Evolutionary conservation across 2,797 vertebrate genomes (phyloP), one percentile per base, ranked within the genome.

Genomic region (Tragelaphus oryx): DNA sequence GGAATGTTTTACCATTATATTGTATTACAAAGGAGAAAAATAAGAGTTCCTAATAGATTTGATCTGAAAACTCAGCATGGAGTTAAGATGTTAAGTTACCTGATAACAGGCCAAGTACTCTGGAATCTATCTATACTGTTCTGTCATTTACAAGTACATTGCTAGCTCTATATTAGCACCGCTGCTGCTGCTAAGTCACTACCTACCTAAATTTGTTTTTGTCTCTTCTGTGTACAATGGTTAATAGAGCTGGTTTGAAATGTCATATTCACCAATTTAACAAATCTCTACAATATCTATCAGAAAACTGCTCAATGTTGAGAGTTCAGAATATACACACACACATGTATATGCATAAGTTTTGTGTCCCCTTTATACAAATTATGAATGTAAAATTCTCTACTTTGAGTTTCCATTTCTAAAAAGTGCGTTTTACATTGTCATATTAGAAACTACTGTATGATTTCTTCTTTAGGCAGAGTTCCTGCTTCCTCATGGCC

Each of bases 381-480:
- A 76, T 52, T 82, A 87, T 86, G 57, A 84, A 92, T 81, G 54
- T 41, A 78, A 87, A 93, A 62, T 84, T 93, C 46, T 60, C 59
- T 87, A 46, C 8, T 37, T 44, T 60, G 33, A 55, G 16, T 78
- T 92, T 84, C 68, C 90, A 26, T 80, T 79, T 55, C 13, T 37
- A 74, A 71, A 46, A 6, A 83, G 16, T 75, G 28, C 3, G 6
- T 46, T 83, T 74, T 87, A 68, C 50, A 54, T 30, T 59, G 30
- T 37, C 62, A 9, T 50, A 92, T 30, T 55, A 81, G 55, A 81
- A 85, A 79, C 16, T 87, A 50, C 44, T 91, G 26, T 41, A 14
- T 8, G 28, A 55, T 74, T n/a, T 87, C 76, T 54, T 79, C 50
- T 80, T 80, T 33, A 87, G 71, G 82, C 12, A n/a, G 37, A 12